Conservation (phyloP, 2,113 vertebrate genomes). For the Macquaria ambigua region DNA sequence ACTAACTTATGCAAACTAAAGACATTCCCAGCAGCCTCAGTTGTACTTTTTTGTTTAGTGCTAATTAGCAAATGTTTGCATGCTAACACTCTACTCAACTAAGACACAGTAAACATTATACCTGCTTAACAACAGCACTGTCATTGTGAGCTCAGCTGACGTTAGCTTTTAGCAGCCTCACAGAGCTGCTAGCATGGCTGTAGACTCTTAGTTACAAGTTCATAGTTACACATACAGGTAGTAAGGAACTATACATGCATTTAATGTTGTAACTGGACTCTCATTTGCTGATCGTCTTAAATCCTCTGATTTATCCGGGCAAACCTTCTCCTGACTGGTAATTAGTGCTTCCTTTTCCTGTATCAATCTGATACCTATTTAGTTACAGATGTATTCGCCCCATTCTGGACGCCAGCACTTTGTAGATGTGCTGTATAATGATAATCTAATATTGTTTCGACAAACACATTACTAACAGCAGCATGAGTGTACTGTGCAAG, state of each 20-base stretch:
- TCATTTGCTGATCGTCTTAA: not conserved
- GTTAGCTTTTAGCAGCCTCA: no score
- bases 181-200: no score
- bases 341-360: not conserved
- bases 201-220: no score
- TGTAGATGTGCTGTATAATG: not conserved
- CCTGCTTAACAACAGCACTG: not conserved
- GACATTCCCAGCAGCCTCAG: not conserved
- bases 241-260: not conserved
- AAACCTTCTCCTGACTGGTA: conserved; percentile 3
- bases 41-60: not conserved
- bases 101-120: not conserved
- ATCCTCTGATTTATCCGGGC: not conserved
- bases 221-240: not conserved
- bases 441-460: conserved; percentile 3
- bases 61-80: no score
- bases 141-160: no score
- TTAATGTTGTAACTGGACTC: not conserved
- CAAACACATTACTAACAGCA: conserved; percentile 12
- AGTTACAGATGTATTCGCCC: not conserved
- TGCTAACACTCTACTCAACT: no score
- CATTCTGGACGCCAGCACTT: not conserved
- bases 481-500: not conserved
- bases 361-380: not conserved
- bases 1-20: not conserved